Percentiles rank a stretch among this genome's conserved stretches.
Evolutionary conservation across 2,113 vertebrate species (phyloP).

Genomic region (Prunella himalayana): DNA sequence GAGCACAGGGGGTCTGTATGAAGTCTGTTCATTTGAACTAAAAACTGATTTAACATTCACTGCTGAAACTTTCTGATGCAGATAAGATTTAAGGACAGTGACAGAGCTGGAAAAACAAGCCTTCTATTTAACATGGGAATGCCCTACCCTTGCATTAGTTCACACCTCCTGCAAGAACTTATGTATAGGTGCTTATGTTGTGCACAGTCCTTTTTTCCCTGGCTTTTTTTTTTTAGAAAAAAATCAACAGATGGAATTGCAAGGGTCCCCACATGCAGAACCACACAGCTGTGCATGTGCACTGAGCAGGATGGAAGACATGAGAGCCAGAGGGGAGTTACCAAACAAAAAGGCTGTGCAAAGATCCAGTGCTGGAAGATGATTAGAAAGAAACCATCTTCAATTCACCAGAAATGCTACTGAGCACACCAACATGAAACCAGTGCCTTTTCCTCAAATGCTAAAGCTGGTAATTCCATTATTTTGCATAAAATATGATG

Average conservation of each 20-base stretch:
- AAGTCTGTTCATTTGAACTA: neutral
- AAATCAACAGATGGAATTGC: neutral
- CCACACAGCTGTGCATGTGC: neutral
- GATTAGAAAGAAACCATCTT: neutral
- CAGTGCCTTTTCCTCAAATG: neutral
- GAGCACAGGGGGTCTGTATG: neutral
- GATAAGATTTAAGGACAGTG: slow-evolving; percentile 1
- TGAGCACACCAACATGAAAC: neutral
- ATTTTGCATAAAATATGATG: neutral
- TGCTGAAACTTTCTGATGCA: neutral
- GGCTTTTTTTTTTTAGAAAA: neutral
- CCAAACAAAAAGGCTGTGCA: neutral
- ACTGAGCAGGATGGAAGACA: neutral
- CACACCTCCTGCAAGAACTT: neutral
- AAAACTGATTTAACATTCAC: neutral
- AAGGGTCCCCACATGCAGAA: neutral
- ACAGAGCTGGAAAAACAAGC: slow-evolving; percentile 23
- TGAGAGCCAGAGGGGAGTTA: neutral
- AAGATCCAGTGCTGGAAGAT: neutral
- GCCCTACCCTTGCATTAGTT: neutral
- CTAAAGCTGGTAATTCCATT: neutral
- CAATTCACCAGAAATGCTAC: neutral
- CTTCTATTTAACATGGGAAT: neutral
- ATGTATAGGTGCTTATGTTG: neutral
- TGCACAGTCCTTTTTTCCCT: neutral